Base-by-base conservation (phyloP, 2,113 vertebrate species). In the Progne subis region DNA sequence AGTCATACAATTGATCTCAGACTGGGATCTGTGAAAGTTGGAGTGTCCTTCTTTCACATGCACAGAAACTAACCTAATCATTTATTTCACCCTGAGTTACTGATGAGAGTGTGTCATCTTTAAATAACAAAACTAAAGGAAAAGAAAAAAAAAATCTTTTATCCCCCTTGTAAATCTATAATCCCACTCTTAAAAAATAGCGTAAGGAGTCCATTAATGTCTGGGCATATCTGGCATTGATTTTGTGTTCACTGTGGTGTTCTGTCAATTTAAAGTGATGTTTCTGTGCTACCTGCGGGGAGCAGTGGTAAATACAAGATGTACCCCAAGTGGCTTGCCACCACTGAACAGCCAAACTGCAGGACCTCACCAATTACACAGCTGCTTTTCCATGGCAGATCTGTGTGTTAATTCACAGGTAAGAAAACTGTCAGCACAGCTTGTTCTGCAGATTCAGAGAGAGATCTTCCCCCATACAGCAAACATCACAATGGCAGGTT, bases 211-310 rank as follows among this genome's bases (percentile, higher is more conserved):
- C 59, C 37, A 59, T n/a, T 68, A 68, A 87, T 14, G 12, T 47
- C 47, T 88, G 52, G 43, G 39, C 14, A 37, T 50, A 90, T 68
- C 79, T 93, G 52, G 28, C 52, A 75, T 46, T 80, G 81, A 88
- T 83, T 94, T 92, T 16, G 0, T 86, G 53, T 72, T 94, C 61
- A 5, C 60, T 75, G n/a, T 74, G 1, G 0, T 53, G 52, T 87
- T 86, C 81, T 86, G 64, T 91, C 93, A 95, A 50, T 93, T 94
- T 76, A 60, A 90, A 75, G n/a, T 57, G 56, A 87, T 72, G 78
- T 50, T 92, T 86, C 71, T 63, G 37, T 57, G 53, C 65, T 82
- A 34, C 59, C 78, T 8, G 2, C 0, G 0, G 75, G 78, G 34
- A 94, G 34, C 34, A 47, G 46, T 18, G 47, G 80, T 84, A 79